Conservation (phyloP, 2,888 invertebrate genomes). For the Eledona agricola region DNA sequence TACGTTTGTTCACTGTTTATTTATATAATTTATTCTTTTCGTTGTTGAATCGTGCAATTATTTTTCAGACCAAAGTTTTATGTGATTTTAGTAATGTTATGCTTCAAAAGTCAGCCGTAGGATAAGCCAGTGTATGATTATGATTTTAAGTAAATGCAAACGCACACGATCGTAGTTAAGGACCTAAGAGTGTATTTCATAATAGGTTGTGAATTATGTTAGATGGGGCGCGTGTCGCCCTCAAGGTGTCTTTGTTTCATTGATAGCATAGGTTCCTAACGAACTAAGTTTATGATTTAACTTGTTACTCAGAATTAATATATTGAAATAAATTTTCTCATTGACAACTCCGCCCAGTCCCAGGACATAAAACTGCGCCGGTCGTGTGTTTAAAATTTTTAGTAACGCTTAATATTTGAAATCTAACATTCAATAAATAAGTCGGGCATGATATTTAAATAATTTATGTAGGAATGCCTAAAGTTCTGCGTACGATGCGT, state of each 20-base stretch:
- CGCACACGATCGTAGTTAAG: conserved; percentile 31
- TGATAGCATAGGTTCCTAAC: conserved; percentile 42
- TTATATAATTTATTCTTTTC: conserved; percentile 27
- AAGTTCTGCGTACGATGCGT: conserved; percentile 88
- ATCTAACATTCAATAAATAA: too few relatives aligned
- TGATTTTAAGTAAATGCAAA: conserved; percentile 28
- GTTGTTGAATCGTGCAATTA: conserved; percentile 48
- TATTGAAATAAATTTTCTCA: conserved; percentile 40
- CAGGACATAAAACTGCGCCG: too few relatives aligned
- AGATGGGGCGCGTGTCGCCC: too few relatives aligned
- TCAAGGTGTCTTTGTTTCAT: conserved; percentile 28
- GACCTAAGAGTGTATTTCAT: conserved; percentile 16
- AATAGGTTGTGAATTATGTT: conserved; percentile 27
- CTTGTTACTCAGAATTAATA: conserved; percentile 42
- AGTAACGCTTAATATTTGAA: conserved; percentile 7
- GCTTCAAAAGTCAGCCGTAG: conserved; percentile 44
- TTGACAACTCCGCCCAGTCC: too few relatives aligned
- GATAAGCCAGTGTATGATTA: conserved; percentile 34
- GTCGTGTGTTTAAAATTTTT: too few relatives aligned
- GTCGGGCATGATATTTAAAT: too few relatives aligned
- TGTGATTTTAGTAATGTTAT: conserved; percentile 52
- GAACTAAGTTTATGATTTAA: conserved; percentile 35
- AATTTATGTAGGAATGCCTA: conserved; percentile 73
- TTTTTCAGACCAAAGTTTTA: conserved; percentile 54
- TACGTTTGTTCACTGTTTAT: conserved; percentile 15